These are phyloP conservation scores for Meghimatium bilineatum DNA, from an alignment of 2,888 invertebrate species.

Conservation along the genomic window DNA sequence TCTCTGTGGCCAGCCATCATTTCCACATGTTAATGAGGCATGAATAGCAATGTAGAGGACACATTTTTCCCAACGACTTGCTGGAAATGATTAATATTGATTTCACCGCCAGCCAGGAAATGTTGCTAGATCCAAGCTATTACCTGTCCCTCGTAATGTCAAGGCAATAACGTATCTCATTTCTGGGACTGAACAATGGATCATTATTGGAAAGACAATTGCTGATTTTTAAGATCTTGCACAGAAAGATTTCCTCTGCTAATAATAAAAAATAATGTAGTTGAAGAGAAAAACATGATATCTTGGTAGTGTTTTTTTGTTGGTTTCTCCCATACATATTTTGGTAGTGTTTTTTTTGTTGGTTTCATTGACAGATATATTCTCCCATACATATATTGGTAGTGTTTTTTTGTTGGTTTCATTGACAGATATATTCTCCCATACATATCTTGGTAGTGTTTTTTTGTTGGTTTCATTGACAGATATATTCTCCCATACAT, in stretches of 20 bases:
- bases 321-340: not conserved
- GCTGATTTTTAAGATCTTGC: not conserved
- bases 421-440: no score
- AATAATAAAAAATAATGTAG: not conserved
- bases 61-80: slow-evolving; percentile 5
- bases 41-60: slow-evolving; percentile 29
- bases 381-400: not conserved
- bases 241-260: not conserved
- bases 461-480: not conserved
- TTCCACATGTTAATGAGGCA: slow-evolving; percentile 28
- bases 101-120: slow-evolving; percentile 22
- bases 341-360: not conserved
- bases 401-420: not conserved
- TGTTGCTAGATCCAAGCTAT: slow-evolving; percentile 22
- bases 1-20: not conserved
- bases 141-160: slow-evolving; percentile 20
- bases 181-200: not conserved
- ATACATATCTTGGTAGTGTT: no score
- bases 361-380: no score
- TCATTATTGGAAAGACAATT: slow-evolving; percentile 2
- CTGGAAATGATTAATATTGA: slow-evolving; percentile 39
- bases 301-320: no score
- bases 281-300: not conserved
- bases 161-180: slow-evolving; percentile 25
- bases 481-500: not conserved